phyloP scores from a whole-genome alignment of 2,797 vertebrate genomes.

The Tenualosa ilisha region DNA sequence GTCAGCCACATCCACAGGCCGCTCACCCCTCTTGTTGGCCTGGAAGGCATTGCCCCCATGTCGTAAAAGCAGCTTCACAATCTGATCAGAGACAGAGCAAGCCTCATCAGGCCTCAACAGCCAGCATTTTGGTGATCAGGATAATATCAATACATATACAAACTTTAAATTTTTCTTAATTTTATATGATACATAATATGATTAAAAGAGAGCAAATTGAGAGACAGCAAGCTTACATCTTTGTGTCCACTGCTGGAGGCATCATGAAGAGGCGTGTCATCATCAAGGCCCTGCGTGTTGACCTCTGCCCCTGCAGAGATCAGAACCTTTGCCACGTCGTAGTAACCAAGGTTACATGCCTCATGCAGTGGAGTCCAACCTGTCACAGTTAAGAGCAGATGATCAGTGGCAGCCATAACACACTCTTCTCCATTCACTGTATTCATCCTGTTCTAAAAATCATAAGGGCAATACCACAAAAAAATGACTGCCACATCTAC shows the following conservation, averaged over 20 bases:
- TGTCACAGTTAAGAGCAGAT: conserved; percentile 54
- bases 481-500: too few relatives aligned
- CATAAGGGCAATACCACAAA: too few relatives aligned
- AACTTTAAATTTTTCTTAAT: neutral
- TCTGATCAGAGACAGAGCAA: conserved; percentile 69
- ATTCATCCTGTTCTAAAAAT: neutral
- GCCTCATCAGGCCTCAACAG: too few relatives aligned
- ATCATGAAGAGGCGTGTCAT: conserved; percentile 97
- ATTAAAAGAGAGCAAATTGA: neutral
- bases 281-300: conserved; percentile 96
- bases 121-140: neutral
- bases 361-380: conserved; percentile 99
- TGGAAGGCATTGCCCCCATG: conserved; percentile 97
- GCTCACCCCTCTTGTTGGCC: conserved; percentile 95
- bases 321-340: conserved; percentile 95
- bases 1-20: conserved; percentile 96
- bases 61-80: conserved; percentile 95
- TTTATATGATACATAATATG: neutral
- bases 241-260: conserved; percentile 97
- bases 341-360: conserved; percentile 97
- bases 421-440: neutral
- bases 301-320: conserved; percentile 96
- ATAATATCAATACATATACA: neutral
- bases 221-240: conserved; percentile 79
- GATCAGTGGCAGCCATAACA: neutral